A percentile compares a stretch with the other conserved stretches of the same genome.
Evolutionary conservation across 1,140 invertebrate genomes (phyloP).

Genomic region (Neuroterus valhalla): DNA sequence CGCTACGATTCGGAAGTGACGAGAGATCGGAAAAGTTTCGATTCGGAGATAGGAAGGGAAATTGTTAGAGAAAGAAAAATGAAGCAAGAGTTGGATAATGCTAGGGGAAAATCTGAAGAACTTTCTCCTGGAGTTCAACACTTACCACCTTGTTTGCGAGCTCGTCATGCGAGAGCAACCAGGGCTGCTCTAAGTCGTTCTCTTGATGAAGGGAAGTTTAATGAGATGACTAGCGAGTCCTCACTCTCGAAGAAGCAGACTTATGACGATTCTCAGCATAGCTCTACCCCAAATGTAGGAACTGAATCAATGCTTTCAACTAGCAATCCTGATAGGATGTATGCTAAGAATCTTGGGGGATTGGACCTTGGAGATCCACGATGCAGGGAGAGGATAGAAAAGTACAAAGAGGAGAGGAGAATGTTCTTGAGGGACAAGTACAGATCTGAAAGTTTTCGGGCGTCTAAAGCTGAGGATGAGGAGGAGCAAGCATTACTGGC

Average conservation of each 20-base stretch:
- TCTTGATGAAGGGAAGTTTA: constrained; percentile 78
- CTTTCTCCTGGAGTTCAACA: constrained; percentile 53
- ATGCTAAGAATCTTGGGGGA: constrained; percentile 63
- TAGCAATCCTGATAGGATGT: constrained; percentile 53
- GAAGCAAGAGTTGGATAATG: constrained; percentile 73
- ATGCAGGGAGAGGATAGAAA: constrained; percentile 87
- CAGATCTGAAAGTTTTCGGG: constrained; percentile 87
- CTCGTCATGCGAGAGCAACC: constrained; percentile 73
- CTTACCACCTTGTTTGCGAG: constrained; percentile 76
- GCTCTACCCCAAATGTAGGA: constrained; percentile 70
- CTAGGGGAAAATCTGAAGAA: constrained; percentile 64
- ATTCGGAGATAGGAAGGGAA: constrained; percentile 77
- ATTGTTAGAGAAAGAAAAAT: constrained; percentile 75
- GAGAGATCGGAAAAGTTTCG: constrained; percentile 54
- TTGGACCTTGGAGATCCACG: constrained; percentile 76
- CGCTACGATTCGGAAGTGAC: constrained; percentile 35
- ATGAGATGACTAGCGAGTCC: constrained; percentile 69
- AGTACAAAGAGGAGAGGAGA: constrained; percentile 93
- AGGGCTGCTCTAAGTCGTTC: constrained; percentile 82
- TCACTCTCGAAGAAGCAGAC: constrained; percentile 56
- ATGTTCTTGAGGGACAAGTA: constrained; percentile 90
- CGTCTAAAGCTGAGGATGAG: constrained; percentile 67
- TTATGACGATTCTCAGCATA: constrained; percentile 64
- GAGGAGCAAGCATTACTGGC: constrained; percentile 70
- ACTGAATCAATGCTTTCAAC: constrained; percentile 45